Conservation (phyloP, 2,113 vertebrate species). For the Zosterops japonicus region DNA sequence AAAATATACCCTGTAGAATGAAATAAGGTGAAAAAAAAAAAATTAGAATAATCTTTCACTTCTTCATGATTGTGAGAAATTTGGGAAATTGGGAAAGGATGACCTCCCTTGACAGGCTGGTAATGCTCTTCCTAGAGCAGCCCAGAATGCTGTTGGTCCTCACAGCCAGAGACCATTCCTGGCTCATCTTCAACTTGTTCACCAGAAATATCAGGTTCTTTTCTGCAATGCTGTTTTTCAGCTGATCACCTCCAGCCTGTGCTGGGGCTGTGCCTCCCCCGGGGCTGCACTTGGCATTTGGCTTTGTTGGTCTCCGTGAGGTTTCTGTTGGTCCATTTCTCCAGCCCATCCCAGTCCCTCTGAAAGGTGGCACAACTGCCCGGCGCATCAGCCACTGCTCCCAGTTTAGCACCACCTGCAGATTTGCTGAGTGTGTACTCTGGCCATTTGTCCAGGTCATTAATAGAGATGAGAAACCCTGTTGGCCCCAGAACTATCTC, state of each 20-base stretch:
- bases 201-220: not conserved
- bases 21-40: not conserved
- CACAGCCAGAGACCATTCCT: not conserved
- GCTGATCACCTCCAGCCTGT: not conserved
- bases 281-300: not conserved
- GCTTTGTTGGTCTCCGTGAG: not conserved
- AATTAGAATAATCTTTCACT: not conserved
- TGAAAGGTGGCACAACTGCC: fast-evolving
- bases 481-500: not conserved
- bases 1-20: not conserved
- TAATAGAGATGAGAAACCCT: not conserved
- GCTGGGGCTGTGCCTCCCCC: not conserved
- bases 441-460: not conserved
- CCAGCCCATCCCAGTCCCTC: not conserved
- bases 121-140: not conserved
- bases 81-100: not conserved
- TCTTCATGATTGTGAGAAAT: not conserved
- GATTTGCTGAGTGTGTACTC: too few species aligned
- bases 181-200: not conserved
- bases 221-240: not conserved
- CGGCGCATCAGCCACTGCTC: fast-evolving
- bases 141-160: not conserved
- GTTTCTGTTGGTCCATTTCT: not conserved
- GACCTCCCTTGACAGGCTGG: fast-evolving
- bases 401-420: not conserved